These are phyloP conservation scores for Trematocara nigrifrons DNA, from an alignment of 2,113 vertebrate species.

Conservation along the genomic window DNA sequence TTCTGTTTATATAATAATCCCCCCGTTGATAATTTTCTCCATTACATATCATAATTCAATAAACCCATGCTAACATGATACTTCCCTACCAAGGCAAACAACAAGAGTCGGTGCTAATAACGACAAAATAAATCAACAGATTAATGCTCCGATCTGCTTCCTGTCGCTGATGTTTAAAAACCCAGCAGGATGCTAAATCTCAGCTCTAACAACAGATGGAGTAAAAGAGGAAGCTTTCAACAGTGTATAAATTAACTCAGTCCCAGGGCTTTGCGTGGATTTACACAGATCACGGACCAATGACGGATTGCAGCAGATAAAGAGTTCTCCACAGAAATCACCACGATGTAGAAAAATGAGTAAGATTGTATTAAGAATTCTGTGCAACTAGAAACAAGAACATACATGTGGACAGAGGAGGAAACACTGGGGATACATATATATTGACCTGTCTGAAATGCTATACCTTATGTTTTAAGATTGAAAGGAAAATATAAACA, in stretches of 20 bases:
- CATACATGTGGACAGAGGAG: too few relatives aligned
- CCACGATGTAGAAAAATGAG: background rate
- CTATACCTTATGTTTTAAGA: too few relatives aligned
- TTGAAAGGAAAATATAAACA: too few relatives aligned
- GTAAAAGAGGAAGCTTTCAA: background rate
- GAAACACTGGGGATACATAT: too few relatives aligned
- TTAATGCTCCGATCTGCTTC: background rate
- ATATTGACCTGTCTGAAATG: too few relatives aligned
- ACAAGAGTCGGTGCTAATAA: background rate
- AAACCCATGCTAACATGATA: background rate
- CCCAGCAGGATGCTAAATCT: constrained; percentile 3
- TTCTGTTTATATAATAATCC: background rate
- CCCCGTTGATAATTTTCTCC: background rate
- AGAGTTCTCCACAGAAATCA: background rate
- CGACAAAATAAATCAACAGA: background rate
- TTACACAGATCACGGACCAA: background rate
- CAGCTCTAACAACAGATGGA: background rate
- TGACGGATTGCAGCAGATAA: background rate
- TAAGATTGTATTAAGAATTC: background rate
- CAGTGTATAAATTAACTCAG: background rate
- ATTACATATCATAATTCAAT: background rate
- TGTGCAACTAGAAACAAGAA: background rate
- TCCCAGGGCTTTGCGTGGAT: background rate
- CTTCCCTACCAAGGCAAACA: background rate
- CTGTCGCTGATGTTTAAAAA: background rate